phyloP scores from a whole-genome alignment of 1,140 invertebrate species.

The Anoplophora glabripennis region DNA sequence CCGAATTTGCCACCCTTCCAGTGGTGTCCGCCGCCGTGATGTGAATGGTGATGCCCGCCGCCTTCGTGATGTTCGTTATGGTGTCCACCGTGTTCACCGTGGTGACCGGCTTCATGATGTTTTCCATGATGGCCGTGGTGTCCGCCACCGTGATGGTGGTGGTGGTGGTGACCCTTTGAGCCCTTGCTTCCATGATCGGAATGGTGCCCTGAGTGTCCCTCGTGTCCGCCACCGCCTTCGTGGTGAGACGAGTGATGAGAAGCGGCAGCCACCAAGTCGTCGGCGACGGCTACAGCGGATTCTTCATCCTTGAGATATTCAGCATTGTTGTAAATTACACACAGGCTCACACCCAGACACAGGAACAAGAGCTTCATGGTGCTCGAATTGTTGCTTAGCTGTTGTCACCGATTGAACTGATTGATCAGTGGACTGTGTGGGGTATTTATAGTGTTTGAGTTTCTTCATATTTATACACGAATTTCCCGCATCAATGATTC shows the following conservation, averaged over 20 bases:
- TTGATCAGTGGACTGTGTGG: slow-evolving; percentile 10
- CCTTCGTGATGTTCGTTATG: slow-evolving; percentile 75
- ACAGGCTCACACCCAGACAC: slow-evolving; percentile 31
- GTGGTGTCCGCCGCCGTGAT: slow-evolving; percentile 71
- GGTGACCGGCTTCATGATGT: slow-evolving; percentile 67
- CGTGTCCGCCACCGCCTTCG: slow-evolving; percentile 62
- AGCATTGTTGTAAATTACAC: slow-evolving; percentile 2
- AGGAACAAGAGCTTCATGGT: slow-evolving; percentile 38
- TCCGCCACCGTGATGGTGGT: slow-evolving; percentile 66
- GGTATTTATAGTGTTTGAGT: slow-evolving; percentile 39
- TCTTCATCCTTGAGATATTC: slow-evolving; percentile 38
- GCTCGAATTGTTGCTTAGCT: slow-evolving; percentile 12
- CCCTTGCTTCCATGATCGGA: slow-evolving; percentile 63
- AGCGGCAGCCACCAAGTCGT: slow-evolving; percentile 52
- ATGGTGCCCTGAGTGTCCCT: slow-evolving; percentile 62
- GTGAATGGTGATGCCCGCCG: slow-evolving; percentile 62
- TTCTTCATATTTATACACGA: slow-evolving; percentile 27
- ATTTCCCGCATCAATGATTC: slow-evolving; percentile 20
- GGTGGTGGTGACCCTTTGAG: slow-evolving; percentile 64
- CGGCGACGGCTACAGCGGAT: slow-evolving; percentile 50
- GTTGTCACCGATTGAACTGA: slow-evolving; percentile 30
- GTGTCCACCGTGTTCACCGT: slow-evolving; percentile 71
- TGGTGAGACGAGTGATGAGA: slow-evolving; percentile 53
- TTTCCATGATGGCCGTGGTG: slow-evolving; percentile 71
- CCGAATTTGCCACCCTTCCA: slow-evolving; percentile 71